These are phyloP conservation scores for Ectemnius lituratus DNA, from an alignment of 2,888 invertebrate species.

Conservation along the genomic window DNA sequence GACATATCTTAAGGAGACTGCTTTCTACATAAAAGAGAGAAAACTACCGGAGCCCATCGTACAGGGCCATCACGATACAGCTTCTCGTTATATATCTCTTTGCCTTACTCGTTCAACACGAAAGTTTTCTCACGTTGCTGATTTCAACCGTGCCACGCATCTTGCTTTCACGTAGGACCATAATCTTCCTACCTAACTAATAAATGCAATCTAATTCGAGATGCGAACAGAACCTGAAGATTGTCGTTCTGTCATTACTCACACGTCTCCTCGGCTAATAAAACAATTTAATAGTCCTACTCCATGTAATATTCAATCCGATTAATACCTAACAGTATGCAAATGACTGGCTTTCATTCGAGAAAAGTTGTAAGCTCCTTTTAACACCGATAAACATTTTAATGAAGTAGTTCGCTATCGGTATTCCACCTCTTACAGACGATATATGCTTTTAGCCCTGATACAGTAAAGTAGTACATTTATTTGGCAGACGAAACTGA, in stretches of 20 bases:
- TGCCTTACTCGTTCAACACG: slow-evolving; percentile 10
- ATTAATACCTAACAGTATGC: slow-evolving; percentile 29
- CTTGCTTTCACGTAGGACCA: slow-evolving; percentile 44
- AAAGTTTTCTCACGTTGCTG: slow-evolving; percentile 34
- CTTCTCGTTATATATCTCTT: slow-evolving; percentile 1
- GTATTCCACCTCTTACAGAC: too few species aligned
- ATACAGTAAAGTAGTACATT: slow-evolving; percentile 39
- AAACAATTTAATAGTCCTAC: slow-evolving; percentile 27
- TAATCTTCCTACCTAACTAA: slow-evolving; percentile 47
- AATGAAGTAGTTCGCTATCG: too few species aligned
- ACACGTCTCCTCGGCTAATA: slow-evolving; percentile 37
- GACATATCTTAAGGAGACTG: neutral
- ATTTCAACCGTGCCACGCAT: slow-evolving; percentile 42
- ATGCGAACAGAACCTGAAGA: slow-evolving; percentile 21
- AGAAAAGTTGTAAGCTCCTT: too few species aligned
- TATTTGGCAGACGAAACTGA: neutral
- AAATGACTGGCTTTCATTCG: neutral
- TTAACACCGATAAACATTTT: too few species aligned
- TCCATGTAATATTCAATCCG: slow-evolving; percentile 32
- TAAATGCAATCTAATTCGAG: slow-evolving; percentile 26
- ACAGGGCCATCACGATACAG: neutral
- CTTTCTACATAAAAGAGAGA: neutral
- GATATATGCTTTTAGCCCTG: slow-evolving; percentile 3
- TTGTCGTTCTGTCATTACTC: slow-evolving; percentile 28
- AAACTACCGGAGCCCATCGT: slow-evolving; percentile 1